Percentiles rank a stretch among this genome's conserved stretches.
Evolutionary conservation across 2,113 vertebrate genomes (phyloP).

Genomic region (Sceloporus tristichus): DNA sequence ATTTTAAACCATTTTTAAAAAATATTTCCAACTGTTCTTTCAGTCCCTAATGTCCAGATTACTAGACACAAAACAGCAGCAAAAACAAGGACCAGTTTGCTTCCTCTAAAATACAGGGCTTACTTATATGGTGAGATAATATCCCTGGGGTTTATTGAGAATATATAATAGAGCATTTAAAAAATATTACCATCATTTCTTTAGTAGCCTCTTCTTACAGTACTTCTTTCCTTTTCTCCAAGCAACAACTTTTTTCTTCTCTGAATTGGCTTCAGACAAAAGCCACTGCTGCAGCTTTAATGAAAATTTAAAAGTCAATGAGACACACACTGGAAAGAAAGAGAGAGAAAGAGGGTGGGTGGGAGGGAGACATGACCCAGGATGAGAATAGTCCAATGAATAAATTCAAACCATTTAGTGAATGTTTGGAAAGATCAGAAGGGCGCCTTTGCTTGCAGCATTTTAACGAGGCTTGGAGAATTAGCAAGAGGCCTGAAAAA

Average conservation of each 20-base stretch:
- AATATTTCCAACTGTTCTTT: too few species aligned
- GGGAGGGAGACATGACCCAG: conserved; percentile 62
- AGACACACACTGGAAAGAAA: conserved; percentile 61
- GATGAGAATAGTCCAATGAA: conserved; percentile 76
- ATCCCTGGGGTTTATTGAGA: background rate
- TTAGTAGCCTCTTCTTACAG: conserved; percentile 23
- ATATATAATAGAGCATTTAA: background rate
- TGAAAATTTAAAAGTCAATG: conserved; percentile 78
- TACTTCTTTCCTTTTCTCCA: conserved; percentile 44
- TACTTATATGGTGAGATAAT: background rate
- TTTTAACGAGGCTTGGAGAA: conserved; percentile 75
- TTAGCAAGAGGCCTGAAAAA: conserved; percentile 76
- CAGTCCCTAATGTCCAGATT: background rate
- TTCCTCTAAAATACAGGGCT: background rate
- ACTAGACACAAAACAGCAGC: background rate
- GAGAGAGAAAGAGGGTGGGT: background rate
- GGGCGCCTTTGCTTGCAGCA: conserved; percentile 77
- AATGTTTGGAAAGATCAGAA: conserved; percentile 77
- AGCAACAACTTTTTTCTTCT: conserved; percentile 50
- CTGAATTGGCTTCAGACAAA: conserved; percentile 67
- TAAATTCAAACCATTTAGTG: conserved; percentile 79
- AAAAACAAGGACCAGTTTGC: background rate
- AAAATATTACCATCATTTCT: background rate
- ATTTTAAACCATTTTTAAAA: too few species aligned
- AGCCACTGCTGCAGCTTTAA: conserved; percentile 66